These are phyloP conservation scores for Bombus polaris DNA, from an alignment of 1,140 invertebrate species.

Conservation along the genomic window DNA sequence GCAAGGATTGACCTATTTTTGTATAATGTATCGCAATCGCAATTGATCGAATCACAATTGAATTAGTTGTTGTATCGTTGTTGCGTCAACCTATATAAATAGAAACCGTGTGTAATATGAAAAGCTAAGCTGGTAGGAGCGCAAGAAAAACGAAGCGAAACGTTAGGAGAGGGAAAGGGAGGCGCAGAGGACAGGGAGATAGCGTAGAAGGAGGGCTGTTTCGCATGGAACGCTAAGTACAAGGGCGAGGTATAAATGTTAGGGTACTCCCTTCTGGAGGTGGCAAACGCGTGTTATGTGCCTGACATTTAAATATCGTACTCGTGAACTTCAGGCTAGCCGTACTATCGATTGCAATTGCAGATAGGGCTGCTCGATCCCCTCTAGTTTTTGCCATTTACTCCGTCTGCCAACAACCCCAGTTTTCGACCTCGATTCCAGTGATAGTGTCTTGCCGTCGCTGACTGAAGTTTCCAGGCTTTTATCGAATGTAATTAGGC, in stretches of 20 bases:
- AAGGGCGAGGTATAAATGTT: conserved; percentile 74
- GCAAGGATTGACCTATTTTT: too few species aligned
- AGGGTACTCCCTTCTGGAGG: conserved; percentile 67
- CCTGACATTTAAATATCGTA: conserved; percentile 82
- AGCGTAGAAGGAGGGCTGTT: conserved; percentile 18
- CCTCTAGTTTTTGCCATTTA: background rate
- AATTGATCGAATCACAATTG: too few species aligned
- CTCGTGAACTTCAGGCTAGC: conserved; percentile 54
- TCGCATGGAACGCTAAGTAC: conserved; percentile 26
- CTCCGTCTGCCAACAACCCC: background rate
- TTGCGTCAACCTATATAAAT: too few species aligned
- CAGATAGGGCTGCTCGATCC: conserved; percentile 65
- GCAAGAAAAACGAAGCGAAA: background rate
- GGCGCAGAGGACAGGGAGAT: background rate
- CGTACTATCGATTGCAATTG: conserved; percentile 75
- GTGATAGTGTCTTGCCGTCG: background rate
- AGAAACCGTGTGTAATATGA: too few species aligned
- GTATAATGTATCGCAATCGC: too few species aligned
- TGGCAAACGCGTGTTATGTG: conserved; percentile 76
- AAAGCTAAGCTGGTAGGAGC: too few species aligned
- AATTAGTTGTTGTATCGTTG: too few species aligned
- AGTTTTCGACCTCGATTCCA: conserved; percentile 7
- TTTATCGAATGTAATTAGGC: background rate
- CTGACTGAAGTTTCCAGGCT: background rate
- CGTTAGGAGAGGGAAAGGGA: background rate